These are phyloP conservation scores for Caenorhabditis doughertyi DNA, from an alignment of 2,888 invertebrate species.

Conservation along the genomic window DNA sequence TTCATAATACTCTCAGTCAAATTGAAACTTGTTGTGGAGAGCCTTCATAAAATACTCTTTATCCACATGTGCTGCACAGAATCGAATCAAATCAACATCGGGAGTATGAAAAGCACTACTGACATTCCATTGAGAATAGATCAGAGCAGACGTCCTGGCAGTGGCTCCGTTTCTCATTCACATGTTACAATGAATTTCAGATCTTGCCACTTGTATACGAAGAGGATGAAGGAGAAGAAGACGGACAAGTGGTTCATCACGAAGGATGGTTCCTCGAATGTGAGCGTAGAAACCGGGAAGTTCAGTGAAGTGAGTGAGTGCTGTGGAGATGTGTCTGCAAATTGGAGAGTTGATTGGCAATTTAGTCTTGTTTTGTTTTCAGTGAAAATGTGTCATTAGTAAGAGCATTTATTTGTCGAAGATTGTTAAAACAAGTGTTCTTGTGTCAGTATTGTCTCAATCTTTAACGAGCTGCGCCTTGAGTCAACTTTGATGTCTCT, in stretches of 20 bases:
- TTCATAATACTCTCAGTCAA: conserved; percentile 65
- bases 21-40: conserved; percentile 66
- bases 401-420: no score
- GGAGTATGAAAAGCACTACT: conserved; percentile 70
- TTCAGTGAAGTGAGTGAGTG: conserved; percentile 62
- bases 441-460: no score
- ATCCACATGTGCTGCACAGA: conserved; percentile 72
- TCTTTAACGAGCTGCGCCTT: no score
- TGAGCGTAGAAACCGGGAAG: conserved; percentile 48
- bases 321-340: conserved; percentile 69
- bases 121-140: conserved; percentile 75
- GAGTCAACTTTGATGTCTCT: no score
- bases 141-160: conserved; percentile 68
- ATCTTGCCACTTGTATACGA: conserved; percentile 73
- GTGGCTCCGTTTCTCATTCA: conserved; percentile 77
- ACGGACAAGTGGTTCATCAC: conserved; percentile 64
- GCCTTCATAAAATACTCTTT: conserved; percentile 65
- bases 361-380: no score
- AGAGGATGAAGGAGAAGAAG: conserved; percentile 74
- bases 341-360: no score
- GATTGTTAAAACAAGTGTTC: no score
- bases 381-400: no score
- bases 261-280: conserved; percentile 25
- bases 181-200: conserved; percentile 76
- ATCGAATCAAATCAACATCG: conserved; percentile 75